Percentiles rank a stretch among this genome's conserved stretches.
phyloP scores from a whole-genome alignment of 2,113 vertebrate species.

The Castor canadensis region DNA sequence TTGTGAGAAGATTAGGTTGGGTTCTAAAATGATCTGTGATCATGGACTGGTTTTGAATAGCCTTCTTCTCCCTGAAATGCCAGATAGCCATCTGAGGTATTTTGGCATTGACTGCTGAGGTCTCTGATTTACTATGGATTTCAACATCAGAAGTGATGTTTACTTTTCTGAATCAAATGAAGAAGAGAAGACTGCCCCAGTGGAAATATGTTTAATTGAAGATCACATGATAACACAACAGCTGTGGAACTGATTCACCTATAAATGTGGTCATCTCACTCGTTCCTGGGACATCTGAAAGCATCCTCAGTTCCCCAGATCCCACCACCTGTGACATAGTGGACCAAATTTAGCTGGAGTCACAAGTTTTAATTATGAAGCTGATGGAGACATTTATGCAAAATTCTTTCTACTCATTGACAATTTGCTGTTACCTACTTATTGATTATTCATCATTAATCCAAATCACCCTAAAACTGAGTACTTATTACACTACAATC shows the following conservation, averaged over 20 bases:
- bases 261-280: neutral
- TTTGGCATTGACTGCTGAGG: neutral
- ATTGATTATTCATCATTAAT: neutral
- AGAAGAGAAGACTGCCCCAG: neutral
- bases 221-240: neutral
- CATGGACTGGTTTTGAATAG: neutral
- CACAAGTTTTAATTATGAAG: neutral
- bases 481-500: neutral
- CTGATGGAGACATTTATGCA: neutral
- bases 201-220: neutral
- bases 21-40: neutral
- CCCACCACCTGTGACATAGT: accelerated
- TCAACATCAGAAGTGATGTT: slow-evolving; percentile 5
- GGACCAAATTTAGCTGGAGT: neutral
- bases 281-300: too few species aligned
- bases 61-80: neutral
- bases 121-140: neutral
- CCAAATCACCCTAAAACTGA: neutral
- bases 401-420: neutral
- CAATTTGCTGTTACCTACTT: neutral
- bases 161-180: neutral
- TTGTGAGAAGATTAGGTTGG: neutral
- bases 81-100: neutral
- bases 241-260: neutral
- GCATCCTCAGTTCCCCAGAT: neutral